A percentile compares a stretch with the other conserved stretches of the same genome.
Evolutionary conservation across 1,140 invertebrate species (phyloP).

Genomic region (Lepidotrigona ventralis): DNA sequence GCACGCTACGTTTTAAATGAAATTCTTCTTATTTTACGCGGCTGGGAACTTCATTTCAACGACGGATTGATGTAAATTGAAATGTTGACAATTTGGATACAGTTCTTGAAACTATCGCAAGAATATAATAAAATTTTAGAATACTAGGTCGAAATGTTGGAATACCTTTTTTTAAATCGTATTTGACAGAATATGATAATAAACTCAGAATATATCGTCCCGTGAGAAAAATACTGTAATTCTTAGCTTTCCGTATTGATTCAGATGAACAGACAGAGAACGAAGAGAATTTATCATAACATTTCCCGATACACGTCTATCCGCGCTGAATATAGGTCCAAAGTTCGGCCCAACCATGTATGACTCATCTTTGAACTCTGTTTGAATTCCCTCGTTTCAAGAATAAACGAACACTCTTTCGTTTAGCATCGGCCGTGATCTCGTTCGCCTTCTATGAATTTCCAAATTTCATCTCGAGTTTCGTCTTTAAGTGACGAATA

Average conservation of each 20-base stretch:
- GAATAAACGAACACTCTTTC: conserved; percentile 8
- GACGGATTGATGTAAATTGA: no score
- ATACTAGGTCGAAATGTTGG: no score
- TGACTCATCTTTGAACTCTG: conserved; percentile 13
- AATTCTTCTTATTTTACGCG: no score
- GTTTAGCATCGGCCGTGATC: background rate
- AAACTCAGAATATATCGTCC: no score
- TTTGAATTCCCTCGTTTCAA: conserved; percentile 1
- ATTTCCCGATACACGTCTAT: conserved; percentile 6
- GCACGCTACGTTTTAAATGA: background rate
- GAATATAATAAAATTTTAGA: background rate
- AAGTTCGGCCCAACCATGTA: background rate
- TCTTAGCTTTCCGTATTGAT: background rate
- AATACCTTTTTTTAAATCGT: no score
- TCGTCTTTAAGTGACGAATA: background rate
- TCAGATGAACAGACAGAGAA: background rate
- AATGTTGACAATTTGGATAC: background rate
- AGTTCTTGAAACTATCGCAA: background rate
- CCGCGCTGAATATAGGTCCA: conserved; percentile 22
- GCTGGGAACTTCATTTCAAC: no score
- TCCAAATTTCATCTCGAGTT: background rate
- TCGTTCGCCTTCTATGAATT: background rate
- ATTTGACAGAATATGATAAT: no score
- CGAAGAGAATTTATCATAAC: background rate
- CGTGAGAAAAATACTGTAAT: background rate